phyloP scores from a whole-genome alignment of 2,113 vertebrate genomes.

The Mobula hypostoma region DNA sequence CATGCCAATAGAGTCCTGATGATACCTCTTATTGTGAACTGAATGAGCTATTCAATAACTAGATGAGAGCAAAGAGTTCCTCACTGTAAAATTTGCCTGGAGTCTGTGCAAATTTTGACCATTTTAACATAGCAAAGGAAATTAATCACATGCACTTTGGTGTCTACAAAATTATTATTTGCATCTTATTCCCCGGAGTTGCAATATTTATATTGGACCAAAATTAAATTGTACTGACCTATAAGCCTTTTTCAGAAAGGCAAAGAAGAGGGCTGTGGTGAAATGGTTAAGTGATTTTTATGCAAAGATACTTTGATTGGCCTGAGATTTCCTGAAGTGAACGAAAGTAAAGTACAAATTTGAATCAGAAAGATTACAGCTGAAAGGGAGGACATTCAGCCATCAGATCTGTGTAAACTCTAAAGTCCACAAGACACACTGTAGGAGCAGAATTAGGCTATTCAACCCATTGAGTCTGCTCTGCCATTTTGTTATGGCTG shows the following conservation, averaged over 20 bases:
- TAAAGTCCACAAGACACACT: too few relatives aligned
- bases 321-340: neutral
- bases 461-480: too few relatives aligned
- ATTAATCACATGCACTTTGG: neutral
- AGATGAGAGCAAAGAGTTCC: neutral
- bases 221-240: neutral
- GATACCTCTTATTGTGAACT: slow-evolving; percentile 21
- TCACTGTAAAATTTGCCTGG: neutral
- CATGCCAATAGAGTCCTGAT: slow-evolving; percentile 25
- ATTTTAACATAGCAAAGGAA: neutral
- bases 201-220: neutral
- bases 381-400: too few relatives aligned
- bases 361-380: too few relatives aligned
- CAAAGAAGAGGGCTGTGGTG: neutral
- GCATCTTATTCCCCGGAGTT: neutral
- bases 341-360: neutral
- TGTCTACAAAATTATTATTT: neutral
- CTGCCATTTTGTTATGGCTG: too few relatives aligned
- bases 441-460: too few relatives aligned
- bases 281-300: neutral
- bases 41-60: slow-evolving; percentile 17
- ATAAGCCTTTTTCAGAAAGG: neutral
- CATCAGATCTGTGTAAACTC: too few relatives aligned
- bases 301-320: neutral
- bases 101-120: neutral